Base-by-base conservation (phyloP, 1,140 invertebrate species). In the Pomacea maculata region DNA sequence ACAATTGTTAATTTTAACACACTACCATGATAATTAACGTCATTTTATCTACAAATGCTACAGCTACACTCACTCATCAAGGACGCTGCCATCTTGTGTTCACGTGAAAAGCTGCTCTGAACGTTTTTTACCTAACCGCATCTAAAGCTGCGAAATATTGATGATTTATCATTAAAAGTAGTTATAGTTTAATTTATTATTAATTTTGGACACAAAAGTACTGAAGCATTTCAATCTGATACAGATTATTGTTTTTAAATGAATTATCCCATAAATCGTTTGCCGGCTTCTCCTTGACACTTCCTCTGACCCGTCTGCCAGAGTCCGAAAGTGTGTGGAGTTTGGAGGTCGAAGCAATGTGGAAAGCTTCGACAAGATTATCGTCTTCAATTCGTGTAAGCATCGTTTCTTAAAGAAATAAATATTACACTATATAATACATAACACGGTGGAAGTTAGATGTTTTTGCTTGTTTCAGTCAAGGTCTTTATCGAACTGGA, bases 281-380 rank as follows among this genome's bases (percentile, higher is more conserved):
- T 55, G 70, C 77, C 77, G 77, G 77, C 67, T 61, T 61, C 57
- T 61, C 57, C 57, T 61, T 61, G 57, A 78, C 64, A 65, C 77
- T 78, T 78, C 77, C 77, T 70, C 65, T 78, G 77, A 78, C 77
- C 34, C 77, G 77, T 78, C 77, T 78, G 77, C 77, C 77, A 71
- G 65, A 55, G 57, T 61, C 57, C 57, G 57, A 61, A 61, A 61
- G 77, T 78, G 67, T 78, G 77, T 78, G 64, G 25, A 78, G 64
- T 57, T 65, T 67, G 75, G 54, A 78, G 70, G 65, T 78, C 70
- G 77, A 71, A 78, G 65, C 45, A 25, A 78, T 78, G 77, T 78
- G 77, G 77, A 78, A 78, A 29, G 65, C 77, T 54, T 78, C 77
- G n/a, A 78, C 77, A 78, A 57, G 65, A 34, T 54, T 65, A 54